Base-by-base conservation (phyloP, 2,888 invertebrate genomes). In the Habrosyne pyritoides region DNA sequence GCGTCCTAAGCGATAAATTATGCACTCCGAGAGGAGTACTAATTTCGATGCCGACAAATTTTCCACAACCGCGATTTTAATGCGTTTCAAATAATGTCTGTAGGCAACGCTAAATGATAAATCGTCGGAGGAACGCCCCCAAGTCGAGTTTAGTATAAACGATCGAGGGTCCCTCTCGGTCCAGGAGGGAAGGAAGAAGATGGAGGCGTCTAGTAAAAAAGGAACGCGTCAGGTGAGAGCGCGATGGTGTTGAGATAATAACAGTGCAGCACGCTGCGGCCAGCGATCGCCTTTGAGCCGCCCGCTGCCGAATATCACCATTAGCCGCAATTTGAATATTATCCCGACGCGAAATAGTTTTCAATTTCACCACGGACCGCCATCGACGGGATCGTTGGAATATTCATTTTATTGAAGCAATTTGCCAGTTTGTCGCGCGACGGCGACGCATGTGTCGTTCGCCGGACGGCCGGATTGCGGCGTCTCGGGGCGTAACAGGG, bases 201-300 rank as follows among this genome's bases (percentile, higher is more conserved):
- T 66, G 79, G 84, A 83, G 72, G 79, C 71, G 85, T 87, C 86
- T 87, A 83, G 75, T 83, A 87, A 89, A 91, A 92, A 91, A 91
- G 83, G 86, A 90, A 89, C 79, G 81, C 79, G 77, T 85, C 80
- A 89, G 87, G 86, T 86, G 87, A 86, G 87, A 88, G 87, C 76
- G 84, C 83, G 89, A 86, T 90, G 90, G 90, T 92, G 91, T 90
- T 89, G 91, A 91, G 92, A 91, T 93, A 93, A 93, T 93, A 89
- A 93, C 91, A 90, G 90, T 85, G 89, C 86, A 77, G 81, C 73
- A 78, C 63, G 71, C 77, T 72, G 81, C 80, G 70, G 75, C 67
- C 74, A 66, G 75, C 71, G 67, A 65, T 68, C 70, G 75, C 83
- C 89, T 91, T 91, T 90, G 88, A 84, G 76, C 56, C 77, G 86